These are phyloP conservation scores for Corydoras maculifer DNA, from an alignment of 2,113 vertebrate species.

Conservation along the genomic window DNA sequence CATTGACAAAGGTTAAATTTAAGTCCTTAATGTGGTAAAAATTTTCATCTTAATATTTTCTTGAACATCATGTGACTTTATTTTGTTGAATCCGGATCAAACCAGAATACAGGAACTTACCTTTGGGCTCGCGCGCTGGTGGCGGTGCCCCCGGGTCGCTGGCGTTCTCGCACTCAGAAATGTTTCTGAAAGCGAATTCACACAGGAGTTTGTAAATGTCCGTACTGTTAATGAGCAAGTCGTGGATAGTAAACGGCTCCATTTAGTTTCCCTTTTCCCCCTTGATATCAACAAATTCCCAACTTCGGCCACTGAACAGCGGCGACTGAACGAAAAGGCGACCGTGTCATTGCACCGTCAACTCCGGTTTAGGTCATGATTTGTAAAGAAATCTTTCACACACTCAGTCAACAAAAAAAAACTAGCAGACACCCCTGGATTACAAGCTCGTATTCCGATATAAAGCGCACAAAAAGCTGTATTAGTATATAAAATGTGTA, in stretches of 20 bases:
- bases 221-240: conserved; percentile 22
- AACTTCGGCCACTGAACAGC: not conserved
- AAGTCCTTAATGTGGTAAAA: too few species aligned
- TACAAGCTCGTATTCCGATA: too few species aligned
- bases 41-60: too few species aligned
- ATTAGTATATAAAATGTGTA: not conserved
- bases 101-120: not conserved
- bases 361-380: not conserved
- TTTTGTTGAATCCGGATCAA: not conserved
- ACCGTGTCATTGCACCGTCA: not conserved
- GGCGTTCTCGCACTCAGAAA: conserved; percentile 18
- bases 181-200: conserved; percentile 21
- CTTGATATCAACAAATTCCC: not conserved
- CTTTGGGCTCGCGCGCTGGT: conserved; percentile 1
- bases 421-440: too few species aligned
- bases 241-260: conserved; percentile 27
- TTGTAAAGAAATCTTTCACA: not conserved
- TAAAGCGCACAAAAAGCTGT: not conserved
- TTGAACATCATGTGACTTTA: too few species aligned
- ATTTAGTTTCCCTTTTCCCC: not conserved
- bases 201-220: conserved; percentile 24
- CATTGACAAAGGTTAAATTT: too few species aligned
- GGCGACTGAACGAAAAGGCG: not conserved
- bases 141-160: not conserved
- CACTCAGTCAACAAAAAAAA: too few species aligned